phyloP scores from a whole-genome alignment of 1,140 invertebrate genomes.

The Pantala flavescens region DNA sequence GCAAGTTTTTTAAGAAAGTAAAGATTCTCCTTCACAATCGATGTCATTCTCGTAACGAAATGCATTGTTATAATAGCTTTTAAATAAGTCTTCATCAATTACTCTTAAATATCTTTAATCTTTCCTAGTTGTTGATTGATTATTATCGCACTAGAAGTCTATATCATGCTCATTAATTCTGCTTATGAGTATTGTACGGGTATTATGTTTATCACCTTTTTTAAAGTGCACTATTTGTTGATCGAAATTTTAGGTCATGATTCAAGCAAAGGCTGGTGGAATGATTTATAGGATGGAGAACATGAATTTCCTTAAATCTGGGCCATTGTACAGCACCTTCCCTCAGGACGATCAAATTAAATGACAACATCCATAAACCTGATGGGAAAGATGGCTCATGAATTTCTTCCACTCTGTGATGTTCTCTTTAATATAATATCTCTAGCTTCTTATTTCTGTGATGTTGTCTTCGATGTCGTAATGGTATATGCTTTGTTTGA shows the following conservation, averaged over 20 bases:
- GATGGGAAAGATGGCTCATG: slow-evolving; percentile 30
- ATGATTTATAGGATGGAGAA: background rate
- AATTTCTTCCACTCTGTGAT: slow-evolving; percentile 79
- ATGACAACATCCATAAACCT: background rate
- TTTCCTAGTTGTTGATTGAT: too few relatives aligned
- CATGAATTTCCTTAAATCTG: background rate
- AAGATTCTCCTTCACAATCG: background rate
- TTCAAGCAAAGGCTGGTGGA: background rate
- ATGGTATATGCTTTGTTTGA: slow-evolving; percentile 71
- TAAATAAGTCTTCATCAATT: background rate
- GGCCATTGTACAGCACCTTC: background rate
- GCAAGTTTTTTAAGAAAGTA: background rate
- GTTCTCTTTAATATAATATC: slow-evolving; percentile 85
- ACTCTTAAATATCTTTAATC: background rate
- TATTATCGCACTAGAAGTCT: too few relatives aligned
- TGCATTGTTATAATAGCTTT: background rate
- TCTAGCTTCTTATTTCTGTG: slow-evolving; percentile 81
- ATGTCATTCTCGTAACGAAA: background rate
- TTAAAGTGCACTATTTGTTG: background rate
- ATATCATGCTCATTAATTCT: too few relatives aligned
- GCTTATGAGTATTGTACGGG: too few relatives aligned
- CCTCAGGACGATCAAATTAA: background rate
- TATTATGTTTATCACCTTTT: background rate
- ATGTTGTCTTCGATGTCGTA: slow-evolving; percentile 78
- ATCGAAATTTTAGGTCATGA: background rate